Base-by-base conservation (phyloP, 2,888 invertebrate species). In the Xestia c-nigrum region DNA sequence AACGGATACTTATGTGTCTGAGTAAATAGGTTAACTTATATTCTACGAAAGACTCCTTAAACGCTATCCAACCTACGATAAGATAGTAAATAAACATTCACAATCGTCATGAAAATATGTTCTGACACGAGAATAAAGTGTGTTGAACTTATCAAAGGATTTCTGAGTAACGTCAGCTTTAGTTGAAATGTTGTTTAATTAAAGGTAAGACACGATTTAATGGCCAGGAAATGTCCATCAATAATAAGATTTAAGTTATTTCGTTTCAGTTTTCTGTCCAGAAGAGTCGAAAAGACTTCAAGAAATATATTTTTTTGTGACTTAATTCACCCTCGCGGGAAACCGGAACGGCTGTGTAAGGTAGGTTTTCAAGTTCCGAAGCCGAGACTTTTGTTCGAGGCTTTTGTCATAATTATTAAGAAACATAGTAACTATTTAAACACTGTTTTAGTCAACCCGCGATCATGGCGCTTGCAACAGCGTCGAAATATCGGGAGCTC, bases 141-240 rank as follows among this genome's bases (percentile, higher is more conserved):
- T 38, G 72, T 40, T n/a, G 31, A 81, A 81, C 57, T 81, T 75
- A 43, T 71, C 81, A 84, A 84, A 81, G 73, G 65, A 64, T 68
- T 73, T 57, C 50, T 5, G 12, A 72, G 31, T 65, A 40, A 65
- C 59, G 57, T 65, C 50, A 65, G 24, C 57, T 50, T 71, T 46
- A 31, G 50, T 43, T 19, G 38, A 57, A 63, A 24, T 72, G 38
- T 67, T 47, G 10, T 63, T 59, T 67, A 64, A 76, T 83, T 76
- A 72, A 77, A 75, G 46, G 64, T 70, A 64, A 76, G n/a, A 72
- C 66, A 65, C 67, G 31, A 71, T 65, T 73, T 73, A 14, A 31
- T 57, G 12, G 16, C 57, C 6, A 57, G 40, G 31, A 47, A 55
- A 79, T 21, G 21, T 72, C 67, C 31, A 57, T 64, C 16, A 57